Base-by-base conservation (phyloP, 2,113 vertebrate species). In the Oryzias woworae region DNA sequence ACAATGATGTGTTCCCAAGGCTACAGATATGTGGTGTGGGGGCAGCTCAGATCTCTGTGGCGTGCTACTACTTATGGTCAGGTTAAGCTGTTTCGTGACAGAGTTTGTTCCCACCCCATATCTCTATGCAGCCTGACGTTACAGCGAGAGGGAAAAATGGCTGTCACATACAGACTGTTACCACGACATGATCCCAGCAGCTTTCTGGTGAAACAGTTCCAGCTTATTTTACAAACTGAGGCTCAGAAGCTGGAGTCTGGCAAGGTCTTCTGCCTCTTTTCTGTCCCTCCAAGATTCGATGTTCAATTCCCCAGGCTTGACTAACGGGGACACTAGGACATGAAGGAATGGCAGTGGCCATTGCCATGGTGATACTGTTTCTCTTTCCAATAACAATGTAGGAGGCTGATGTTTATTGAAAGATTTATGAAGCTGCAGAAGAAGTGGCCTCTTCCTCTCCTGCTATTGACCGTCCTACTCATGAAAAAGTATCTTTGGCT, bases 371-470 rank as follows among this genome's bases (percentile, higher is more conserved):
- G 14, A 88, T 73, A 65, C 36, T 3, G 80, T 78, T 78, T 75
- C 69, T 80, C 71, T 81, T 86, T 84, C 71, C 74, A 75, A 77
- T 54, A 87, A 84, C 86, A 88, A 84, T 76, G 78, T 50, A 68
- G 71, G 79, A 73, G 67, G 58, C 46, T 67, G 58, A 72, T 85
- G 79, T 85, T 80, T 85, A 77, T 65, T 64, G 73, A 73, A 64
- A 82, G 83, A 90, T 88, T 88, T 87, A 83, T 78, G 68, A 53
- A 58, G 58, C 75, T 63, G 41, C 48, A 71, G 41, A 62, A 74
- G 49, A 80, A 68, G 51, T 56, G 72, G 31, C 59, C 49, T 71
- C 64, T 62, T 75, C 74, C 65, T 80, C 68, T 42, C 7, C 49
- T 62, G 31, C 61, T 73, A 64, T 52, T 43, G 43, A 15, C 63